A percentile compares a stretch with the other conserved stretches of the same genome.
Conservation (phyloP, 2,888 invertebrate genomes). For the Myathropa florea region DNA sequence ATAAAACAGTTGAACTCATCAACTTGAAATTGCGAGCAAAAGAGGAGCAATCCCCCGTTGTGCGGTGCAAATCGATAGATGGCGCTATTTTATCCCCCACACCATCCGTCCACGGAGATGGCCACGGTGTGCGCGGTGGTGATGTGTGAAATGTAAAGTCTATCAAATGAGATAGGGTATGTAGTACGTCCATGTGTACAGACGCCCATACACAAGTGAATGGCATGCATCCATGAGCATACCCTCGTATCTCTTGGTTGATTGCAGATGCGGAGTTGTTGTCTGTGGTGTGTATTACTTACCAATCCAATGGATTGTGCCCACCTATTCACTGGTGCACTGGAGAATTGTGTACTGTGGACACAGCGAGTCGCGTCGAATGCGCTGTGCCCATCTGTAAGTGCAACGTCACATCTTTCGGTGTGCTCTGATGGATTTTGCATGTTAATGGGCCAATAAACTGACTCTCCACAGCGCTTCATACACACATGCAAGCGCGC, state of each 20-base stretch:
- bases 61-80: constrained; percentile 39
- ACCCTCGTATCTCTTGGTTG: constrained; percentile 25
- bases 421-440: constrained; percentile 54
- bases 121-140: neutral
- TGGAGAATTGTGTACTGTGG: neutral
- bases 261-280: constrained; percentile 35
- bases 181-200: neutral
- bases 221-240: neutral
- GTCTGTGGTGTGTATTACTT: constrained; percentile 23
- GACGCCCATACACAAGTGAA: neutral
- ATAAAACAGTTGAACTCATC: constrained; percentile 54
- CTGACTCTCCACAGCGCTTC: constrained; percentile 5
- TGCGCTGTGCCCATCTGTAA: constrained; percentile 2
- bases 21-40: constrained; percentile 53
- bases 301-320: neutral
- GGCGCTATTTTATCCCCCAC: constrained; percentile 26
- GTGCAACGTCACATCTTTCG: constrained; percentile 19
- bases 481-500: neutral
- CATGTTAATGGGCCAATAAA: constrained; percentile 68
- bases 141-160: constrained; percentile 43
- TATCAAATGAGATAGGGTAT: constrained; percentile 52
- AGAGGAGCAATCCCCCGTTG: constrained; percentile 14
- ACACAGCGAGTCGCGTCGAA: neutral
- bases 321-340: neutral
- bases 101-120: neutral